Evolutionary conservation across 2,113 vertebrate genomes (phyloP), one percentile per base, ranked within the genome.

Genomic region (Hassar affinis): DNA sequence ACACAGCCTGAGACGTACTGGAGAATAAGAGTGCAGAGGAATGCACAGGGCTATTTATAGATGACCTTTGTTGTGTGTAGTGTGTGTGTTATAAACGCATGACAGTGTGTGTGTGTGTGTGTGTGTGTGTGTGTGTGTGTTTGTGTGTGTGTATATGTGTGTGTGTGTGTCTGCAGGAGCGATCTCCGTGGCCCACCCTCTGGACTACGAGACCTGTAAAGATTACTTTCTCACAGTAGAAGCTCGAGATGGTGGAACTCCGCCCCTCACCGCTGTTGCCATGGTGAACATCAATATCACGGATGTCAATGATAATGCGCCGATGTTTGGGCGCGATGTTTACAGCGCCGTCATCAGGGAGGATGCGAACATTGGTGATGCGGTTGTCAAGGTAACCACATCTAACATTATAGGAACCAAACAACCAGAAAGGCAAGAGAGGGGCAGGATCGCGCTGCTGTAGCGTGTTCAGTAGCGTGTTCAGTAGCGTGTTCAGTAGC

Each of bases 291-390:
- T 99, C 74, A 97, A 98, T 10, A 90, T 99, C 89, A 96, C 96
- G 0, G 98, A 99, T n/a, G 95, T 99, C 79, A 99, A 99, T 15
- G 98, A 99, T 93, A 98, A 98, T 0, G 93, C 96, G 0, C 98
- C 98, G 0, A 90, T 90, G 42, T 99, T 99, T 88, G 97, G 95
- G 89, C 95, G 94, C 6, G 91, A 93, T 0, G 88, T 94, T 74
- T 99, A 99, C 92, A 95, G 94, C 0, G 92, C 97, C 0, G 94
- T 97, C 86, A 93, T 99, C 90, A 96, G 97, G 0, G 98, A 99
- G 89, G 98, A 98, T 0, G 94, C 97, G 0, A 87, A 92, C 14
- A 52, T 97, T 0, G 98, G 97, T 0, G 95, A 96, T 78, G 93
- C 96, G 0, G 95, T 99, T 0, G 91, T 96, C 66, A 93, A 91